Conservation (phyloP, 2,797 vertebrate species). For the Channa striata region DNA sequence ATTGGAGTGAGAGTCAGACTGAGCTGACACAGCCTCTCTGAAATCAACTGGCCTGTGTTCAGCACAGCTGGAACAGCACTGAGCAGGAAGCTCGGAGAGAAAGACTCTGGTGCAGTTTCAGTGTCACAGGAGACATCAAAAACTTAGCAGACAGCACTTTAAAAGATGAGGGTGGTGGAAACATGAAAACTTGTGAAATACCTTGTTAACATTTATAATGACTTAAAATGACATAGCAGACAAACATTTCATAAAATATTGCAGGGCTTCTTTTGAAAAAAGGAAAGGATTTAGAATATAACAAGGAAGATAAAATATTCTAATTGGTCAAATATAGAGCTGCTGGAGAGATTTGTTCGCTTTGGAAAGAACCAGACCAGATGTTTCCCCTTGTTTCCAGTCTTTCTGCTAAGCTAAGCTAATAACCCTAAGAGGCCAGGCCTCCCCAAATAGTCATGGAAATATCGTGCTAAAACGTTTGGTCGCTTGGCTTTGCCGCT, state of each 20-base stretch:
- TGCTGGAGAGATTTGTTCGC: neutral
- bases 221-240: neutral
- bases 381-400: neutral
- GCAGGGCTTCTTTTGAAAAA: neutral
- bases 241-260: neutral
- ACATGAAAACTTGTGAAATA: neutral
- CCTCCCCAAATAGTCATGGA: no score
- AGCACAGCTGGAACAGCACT: conserved; percentile 58
- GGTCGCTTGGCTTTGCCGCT: no score
- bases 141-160: conserved; percentile 8
- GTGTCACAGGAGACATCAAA: conserved; percentile 31
- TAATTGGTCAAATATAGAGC: neutral
- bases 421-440: no score
- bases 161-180: neutral
- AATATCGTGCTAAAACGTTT: no score
- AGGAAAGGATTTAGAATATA: neutral
- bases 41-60: conserved; percentile 55
- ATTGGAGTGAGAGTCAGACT: conserved; percentile 70
- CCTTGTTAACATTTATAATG: neutral
- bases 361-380: neutral
- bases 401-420: neutral
- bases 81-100: conserved; percentile 61
- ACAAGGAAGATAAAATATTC: neutral
- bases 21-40: conserved; percentile 60
- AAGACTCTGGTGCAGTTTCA: conserved; percentile 37